Evolutionary conservation across 2,113 vertebrate genomes (phyloP), one percentile per base, ranked within the genome.

Genomic region (Plestiodon gilberti): DNA sequence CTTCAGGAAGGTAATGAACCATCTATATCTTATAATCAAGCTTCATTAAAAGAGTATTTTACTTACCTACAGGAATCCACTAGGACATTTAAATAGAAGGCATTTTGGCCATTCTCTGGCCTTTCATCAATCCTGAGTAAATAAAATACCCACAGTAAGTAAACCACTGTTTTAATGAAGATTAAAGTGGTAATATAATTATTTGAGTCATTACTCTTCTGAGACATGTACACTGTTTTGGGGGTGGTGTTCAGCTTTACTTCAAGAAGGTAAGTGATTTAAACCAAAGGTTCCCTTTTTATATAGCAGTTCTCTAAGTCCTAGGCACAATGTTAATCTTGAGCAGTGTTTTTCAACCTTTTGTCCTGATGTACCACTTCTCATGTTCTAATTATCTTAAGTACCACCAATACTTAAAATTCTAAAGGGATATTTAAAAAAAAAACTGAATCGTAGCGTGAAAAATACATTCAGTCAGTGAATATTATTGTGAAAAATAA

Each of bases 101-200:
- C 90, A 95, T 95, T 95, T 95, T 95, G 95, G 95, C 95, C 95
- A 95, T 30, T 95, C 94, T 95, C 93, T 95, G 95, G 95, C 95
- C 95, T 95, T 95, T 95, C 95, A 95, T 73, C 95, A 95, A 92
- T 95, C 95, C 95, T 95, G 93, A 95, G 95, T 95, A 95, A 95
- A 95, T 95, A 95, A 95, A 94, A 95, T 89, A 95, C 94, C 92
- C 94, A 94, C 91, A 95, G 92, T 95, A 95, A 95, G 94, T 94
- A 95, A 95, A 95, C 88, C 91, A 95, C 95, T 95, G 91, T 95
- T 95, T 95, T 95, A 95, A 95, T 95, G 95, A 95, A 95, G 95
- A 83, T 93, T 94, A 89, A 89, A 94, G 89, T 67, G 86, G 94
- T 93, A 93, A 92, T 93, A 92, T 90, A 89, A 90, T 93, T 17